Base-by-base conservation (phyloP, 1,140 invertebrate species). In the Charaxes varanes region DNA sequence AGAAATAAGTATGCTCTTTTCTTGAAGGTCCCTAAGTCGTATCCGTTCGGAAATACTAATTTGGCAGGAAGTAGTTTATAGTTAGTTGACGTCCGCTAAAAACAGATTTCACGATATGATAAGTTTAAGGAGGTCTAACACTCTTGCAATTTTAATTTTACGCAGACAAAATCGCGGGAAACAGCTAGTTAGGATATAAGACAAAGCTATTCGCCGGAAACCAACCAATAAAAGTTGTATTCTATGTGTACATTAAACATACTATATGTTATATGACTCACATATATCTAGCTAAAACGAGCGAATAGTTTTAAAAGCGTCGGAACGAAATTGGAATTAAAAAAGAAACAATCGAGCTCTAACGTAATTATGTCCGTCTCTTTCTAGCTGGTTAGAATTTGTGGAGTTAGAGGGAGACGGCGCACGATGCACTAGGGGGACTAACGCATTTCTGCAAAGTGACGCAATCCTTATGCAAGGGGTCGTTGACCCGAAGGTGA, bases 381-480 rank as follows among this genome's bases (percentile, higher is more conserved):
- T 40, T 28, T 66, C 46, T n/a, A n/a, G n/a, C n/a, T n/a, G n/a
- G n/a, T n/a, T n/a, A n/a, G n/a, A n/a, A n/a, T n/a, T n/a, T n/a
- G n/a, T n/a, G n/a, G n/a, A n/a, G 41, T 23, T 13, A 22, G 41
- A 59, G 15, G 38, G 41, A 42, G 50, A 53, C 10, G 3, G 8
- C 17, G 45, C 51, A 30, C 38, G 42, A 46, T 42, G 43, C 50
- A 50, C 43, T 53, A 55, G 50, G 55, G 47, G 58, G 41, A 49
- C 55, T 56, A 48, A 49, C 46, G 57, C 71, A 70, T 76, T 63
- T 70, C 66, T 65, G 62, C 46, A 28, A 55, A 54, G 53, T 77
- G 72, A 73, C 66, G 72, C 69, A 77, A 77, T 51, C 43, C 71
- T 72, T 74, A 72, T 52, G 66, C 64, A 76, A 76, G 69, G 54